phyloP scores from a whole-genome alignment of 2,113 vertebrate species.

The Gymnarchus niloticus region DNA sequence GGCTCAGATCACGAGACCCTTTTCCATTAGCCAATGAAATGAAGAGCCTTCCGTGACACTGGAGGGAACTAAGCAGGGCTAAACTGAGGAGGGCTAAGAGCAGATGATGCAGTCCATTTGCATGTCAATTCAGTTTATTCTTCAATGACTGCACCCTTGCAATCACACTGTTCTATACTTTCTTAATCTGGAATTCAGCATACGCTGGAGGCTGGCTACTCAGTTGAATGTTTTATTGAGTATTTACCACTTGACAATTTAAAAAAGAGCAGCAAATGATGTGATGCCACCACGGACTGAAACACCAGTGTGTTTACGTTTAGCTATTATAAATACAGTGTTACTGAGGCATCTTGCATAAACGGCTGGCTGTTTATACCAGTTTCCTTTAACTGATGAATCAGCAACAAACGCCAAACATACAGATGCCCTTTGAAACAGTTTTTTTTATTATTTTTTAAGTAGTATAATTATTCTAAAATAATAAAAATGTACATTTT shows the following conservation, averaged over 20 bases:
- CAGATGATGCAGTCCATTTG: too few relatives aligned
- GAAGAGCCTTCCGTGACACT: too few relatives aligned
- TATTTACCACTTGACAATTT: slow-evolving; percentile 44
- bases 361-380: background rate
- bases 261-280: slow-evolving; percentile 50
- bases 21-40: too few relatives aligned
- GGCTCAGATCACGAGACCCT: too few relatives aligned
- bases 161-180: background rate
- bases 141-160: too few relatives aligned
- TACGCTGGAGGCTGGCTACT: slow-evolving; percentile 45
- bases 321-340: background rate
- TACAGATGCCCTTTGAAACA: background rate
- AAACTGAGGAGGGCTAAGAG: too few relatives aligned
- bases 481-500: background rate
- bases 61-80: too few relatives aligned
- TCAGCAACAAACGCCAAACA: background rate
- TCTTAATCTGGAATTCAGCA: slow-evolving; percentile 35
- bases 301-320: slow-evolving; percentile 22
- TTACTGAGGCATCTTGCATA: background rate
- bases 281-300: slow-evolving; percentile 44
- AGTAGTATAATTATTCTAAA: background rate
- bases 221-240: slow-evolving; percentile 54
- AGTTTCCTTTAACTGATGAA: background rate
- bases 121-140: too few relatives aligned
- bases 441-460: background rate